Base-by-base conservation (phyloP, 2,113 vertebrate genomes). In the Forbesichthys papilliferus region DNA sequence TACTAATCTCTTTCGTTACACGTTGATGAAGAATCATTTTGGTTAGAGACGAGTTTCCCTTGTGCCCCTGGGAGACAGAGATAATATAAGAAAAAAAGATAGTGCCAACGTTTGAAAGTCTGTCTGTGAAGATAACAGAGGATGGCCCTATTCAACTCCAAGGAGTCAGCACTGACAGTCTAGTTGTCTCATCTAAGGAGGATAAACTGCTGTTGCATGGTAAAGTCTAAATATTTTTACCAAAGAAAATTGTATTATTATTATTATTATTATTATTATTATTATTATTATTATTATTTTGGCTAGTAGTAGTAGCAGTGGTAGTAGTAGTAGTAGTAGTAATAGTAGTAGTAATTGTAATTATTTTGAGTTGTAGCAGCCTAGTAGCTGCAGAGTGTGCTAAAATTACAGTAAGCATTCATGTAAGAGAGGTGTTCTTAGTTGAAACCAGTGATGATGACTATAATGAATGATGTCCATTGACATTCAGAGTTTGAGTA, bases 121-220 rank as follows among this genome's bases (percentile, higher is more conserved):
- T 80, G 73, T 65, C 20, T 67, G 16, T 60, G 67, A 61, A 87
- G 89, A 89, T 90, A 85, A 82, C 12, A 73, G 60, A 73, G 63
- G 73, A 1, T 20, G 48, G 33, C 11, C 66, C 48, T 74, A 57
- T 33, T 3, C 14, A 55, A 14, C 55, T 68, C 55, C 48, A 46
- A 52, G 54, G 27, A 72, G 67, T 73, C 62, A 64, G 74, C 66
- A 64, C 57, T 55, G 36, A 2, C 69, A 66, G 60, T 53, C 42
- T 51, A 79, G 49, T 80, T 80, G 49, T 67, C 73, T 48, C 56
- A n/a, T 66, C 65, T 63, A 51, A 78, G 56, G 2, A 75, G 68
- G 61, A 54, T 42, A 75, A 74, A 16, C 57, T 7, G 54, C 9
- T 16, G 71, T 70, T 78, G 66, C n/a, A 78, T 86, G 86, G 88